Base-by-base conservation (phyloP, 1,140 invertebrate species). In the Drosophila nigromelanica region DNA sequence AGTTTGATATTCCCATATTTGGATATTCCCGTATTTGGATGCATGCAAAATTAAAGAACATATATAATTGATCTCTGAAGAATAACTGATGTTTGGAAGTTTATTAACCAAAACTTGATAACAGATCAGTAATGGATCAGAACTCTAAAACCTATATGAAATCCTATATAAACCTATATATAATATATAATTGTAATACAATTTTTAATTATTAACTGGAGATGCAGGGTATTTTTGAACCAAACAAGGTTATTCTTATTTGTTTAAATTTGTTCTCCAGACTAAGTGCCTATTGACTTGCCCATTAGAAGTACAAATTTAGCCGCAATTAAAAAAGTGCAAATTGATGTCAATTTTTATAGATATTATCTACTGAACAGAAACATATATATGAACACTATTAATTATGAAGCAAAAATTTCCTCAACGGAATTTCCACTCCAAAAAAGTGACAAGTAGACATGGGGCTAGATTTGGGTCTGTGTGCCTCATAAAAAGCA, bases 331-430 rank as follows among this genome's bases (percentile, higher is more conserved):
- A 24, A 58, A 37, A 43, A 56, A 83, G 76, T 76, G 80, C 80
- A 85, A 80, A 79, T 50, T 42, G 67, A 55, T 83, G 80, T 85
- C 58, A 47, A 59, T 47, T 76, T 72, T 42, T 7, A 39, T 21
- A 66, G 54, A 72, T 67, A 45, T 12, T 27, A 71, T 58, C 39
- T 27, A 10, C 54, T 10, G 7, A 18, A 15, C 54, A 27, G 7
- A 18, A 15, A 37, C 45, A 33, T 4, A 40, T 12, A 45, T 55
- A 55, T 21, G 24, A 15, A 14, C 27, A 6, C 27, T 5, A 27
- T 27, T 33, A 21, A n/a, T 18, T 8, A 3, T 18, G 0, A 14
- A 10, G 10, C 1, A 5, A 10, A 59, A 24, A 50, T 24, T 64
- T 52, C 8, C 6, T 3, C 11, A 27, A 0, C 6, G 37, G 37